phyloP scores from a whole-genome alignment of 2,797 vertebrate genomes.

The Microctenopoma lineatum region DNA sequence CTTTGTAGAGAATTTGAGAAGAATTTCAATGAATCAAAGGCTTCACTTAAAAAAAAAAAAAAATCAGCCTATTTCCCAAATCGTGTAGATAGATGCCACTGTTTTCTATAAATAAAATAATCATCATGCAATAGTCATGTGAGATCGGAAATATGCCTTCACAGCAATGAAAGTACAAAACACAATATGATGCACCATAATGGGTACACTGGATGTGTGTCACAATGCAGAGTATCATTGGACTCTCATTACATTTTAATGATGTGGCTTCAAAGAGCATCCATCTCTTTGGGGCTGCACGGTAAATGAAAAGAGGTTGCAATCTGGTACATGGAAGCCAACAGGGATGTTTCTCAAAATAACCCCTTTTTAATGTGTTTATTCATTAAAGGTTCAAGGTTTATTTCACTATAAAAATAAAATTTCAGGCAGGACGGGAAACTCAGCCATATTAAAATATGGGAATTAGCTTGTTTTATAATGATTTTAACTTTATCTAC shows the following conservation, averaged over 20 bases:
- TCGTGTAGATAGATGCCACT: neutral
- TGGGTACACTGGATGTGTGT: conserved; percentile 9
- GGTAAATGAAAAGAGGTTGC: conserved; percentile 75
- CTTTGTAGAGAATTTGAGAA: neutral
- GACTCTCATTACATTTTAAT: conserved; percentile 74
- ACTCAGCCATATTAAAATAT: neutral
- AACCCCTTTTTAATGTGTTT: conserved; percentile 76
- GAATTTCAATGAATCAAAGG: too few species aligned
- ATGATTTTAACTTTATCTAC: too few species aligned
- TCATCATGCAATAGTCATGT: neutral
- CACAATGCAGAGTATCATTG: conserved; percentile 32
- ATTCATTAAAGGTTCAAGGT: conserved; percentile 75
- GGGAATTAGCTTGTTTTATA: too few species aligned
- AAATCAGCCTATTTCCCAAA: conserved; percentile 3
- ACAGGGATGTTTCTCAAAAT: conserved; percentile 77
- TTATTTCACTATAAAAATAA: conserved; percentile 50
- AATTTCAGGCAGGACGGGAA: conserved; percentile 28
- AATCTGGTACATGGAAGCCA: conserved; percentile 69
- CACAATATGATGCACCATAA: conserved; percentile 18
- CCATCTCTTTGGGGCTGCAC: conserved; percentile 65
- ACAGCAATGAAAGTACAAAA: neutral
- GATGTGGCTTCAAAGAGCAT: conserved; percentile 68
- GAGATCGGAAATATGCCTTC: conserved; percentile 1
- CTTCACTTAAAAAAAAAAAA: neutral
- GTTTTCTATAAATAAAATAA: conserved; percentile 3